Evolutionary conservation across 1,140 invertebrate genomes (phyloP), one percentile per base, ranked within the genome.

Genomic region (Papilio machaon): DNA sequence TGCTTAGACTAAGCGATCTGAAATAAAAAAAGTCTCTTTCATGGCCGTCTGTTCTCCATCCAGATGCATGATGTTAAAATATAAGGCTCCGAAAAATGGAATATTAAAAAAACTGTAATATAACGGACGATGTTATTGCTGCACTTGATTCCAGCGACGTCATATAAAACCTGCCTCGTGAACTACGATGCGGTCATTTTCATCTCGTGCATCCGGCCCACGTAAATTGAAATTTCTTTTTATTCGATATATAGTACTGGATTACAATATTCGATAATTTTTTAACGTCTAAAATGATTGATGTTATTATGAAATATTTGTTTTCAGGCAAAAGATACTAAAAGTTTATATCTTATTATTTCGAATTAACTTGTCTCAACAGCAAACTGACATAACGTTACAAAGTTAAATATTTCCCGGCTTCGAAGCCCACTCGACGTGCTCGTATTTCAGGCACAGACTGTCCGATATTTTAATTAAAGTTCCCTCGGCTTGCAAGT

Each of bases 381-480:
- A 13, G 19, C 2, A 54, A 76, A 52, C 74, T 30, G 74, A 47
- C 35, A 64, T 79, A 67, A 47, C 60, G 38, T 79, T 67, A 46
- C 77, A 67, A 79, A 79, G 60, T 67, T 76, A 49, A 76, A 76
- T 76, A 76, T 76, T 76, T 76, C 74, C 13, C 13, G 30, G 23
- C 30, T 70, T 76, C 46, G 74, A 76, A 52, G 19, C 43, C 17
- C 54, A 67, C 77, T 79, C 38, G 77, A 79, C 77, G 60, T 13
- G 35, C 77, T 79, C 58, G 60, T 79, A 64, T 79, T 79, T 79
- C 77, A 78, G 76, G 58, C 76, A 60, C 49, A 64, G 77, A n/a
- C n/a, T 67, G 77, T 79, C 77, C 77, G 77, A 79, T 67, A 79
- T 79, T 79, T 79, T 79, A 79, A 79, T 79, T 79, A 79, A 79